phyloP scores from a whole-genome alignment of 2,888 invertebrate species.

The Ceramica pisi region DNA sequence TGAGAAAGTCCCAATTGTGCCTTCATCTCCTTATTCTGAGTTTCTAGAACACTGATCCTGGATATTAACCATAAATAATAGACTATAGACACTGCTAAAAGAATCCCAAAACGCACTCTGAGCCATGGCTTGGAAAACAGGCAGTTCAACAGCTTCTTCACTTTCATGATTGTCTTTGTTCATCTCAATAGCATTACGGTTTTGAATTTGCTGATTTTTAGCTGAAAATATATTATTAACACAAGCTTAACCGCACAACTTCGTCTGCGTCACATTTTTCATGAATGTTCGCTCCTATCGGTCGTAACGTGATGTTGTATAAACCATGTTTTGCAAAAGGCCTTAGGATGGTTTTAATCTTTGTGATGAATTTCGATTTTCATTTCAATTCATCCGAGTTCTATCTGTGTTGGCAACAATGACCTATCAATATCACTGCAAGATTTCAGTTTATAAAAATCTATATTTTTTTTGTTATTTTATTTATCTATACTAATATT shows the following conservation, averaged over 20 bases:
- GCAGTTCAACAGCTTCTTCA: slow-evolving; percentile 81
- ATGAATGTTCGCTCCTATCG: no score
- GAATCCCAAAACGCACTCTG: slow-evolving; percentile 83
- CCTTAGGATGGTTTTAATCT: no score
- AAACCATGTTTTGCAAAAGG: no score
- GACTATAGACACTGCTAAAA: slow-evolving; percentile 82
- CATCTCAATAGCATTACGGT: slow-evolving; percentile 24
- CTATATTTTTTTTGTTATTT: no score
- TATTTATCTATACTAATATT: no score
- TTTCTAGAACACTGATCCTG: slow-evolving; percentile 90
- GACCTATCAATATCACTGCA: no score
- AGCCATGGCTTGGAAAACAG: slow-evolving; percentile 87
- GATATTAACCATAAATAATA: slow-evolving; percentile 90
- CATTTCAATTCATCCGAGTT: no score
- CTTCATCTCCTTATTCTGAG: slow-evolving; percentile 91
- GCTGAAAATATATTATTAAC: slow-evolving; percentile 13
- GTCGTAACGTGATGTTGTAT: no score
- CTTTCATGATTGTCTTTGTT: slow-evolving; percentile 75
- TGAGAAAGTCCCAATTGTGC: slow-evolving; percentile 91
- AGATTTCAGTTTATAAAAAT: no score
- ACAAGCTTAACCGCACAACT: neutral
- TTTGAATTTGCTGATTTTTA: neutral
- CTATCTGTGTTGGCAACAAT: no score
- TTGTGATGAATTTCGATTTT: no score
- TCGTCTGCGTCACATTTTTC: no score